A percentile compares a stretch with the other conserved stretches of the same genome.
These are phyloP conservation scores for Nyctalus aviator DNA, from an alignment of 2,797 vertebrate genomes.

Conservation along the genomic window DNA sequence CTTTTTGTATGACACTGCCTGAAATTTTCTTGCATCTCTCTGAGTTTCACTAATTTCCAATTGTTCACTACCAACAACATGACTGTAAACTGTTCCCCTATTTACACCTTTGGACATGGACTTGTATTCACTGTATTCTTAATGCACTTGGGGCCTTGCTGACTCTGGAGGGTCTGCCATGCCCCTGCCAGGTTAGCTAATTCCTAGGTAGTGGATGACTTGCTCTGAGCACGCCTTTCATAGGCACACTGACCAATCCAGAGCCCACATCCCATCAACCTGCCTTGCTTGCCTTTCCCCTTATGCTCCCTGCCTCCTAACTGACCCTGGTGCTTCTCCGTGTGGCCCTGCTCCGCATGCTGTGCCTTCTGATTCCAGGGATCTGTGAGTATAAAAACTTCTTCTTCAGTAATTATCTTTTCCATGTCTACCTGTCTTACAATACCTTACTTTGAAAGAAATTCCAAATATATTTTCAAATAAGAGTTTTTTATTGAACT, in stretches of 20 bases:
- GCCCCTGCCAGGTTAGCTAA: neutral
- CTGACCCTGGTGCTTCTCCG: fast-evolving
- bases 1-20: neutral
- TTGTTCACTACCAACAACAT: neutral
- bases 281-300: neutral
- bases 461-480: neutral
- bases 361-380: neutral
- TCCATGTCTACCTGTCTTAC: neutral
- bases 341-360: fast-evolving
- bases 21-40: neutral
- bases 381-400: neutral
- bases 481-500: slow-evolving; percentile 16
- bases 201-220: neutral
- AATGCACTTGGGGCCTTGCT: neutral
- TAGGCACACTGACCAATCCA: neutral
- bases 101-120: neutral
- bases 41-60: neutral
- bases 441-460: neutral
- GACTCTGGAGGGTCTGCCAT: neutral
- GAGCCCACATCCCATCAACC: neutral
- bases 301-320: neutral
- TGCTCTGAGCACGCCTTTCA: neutral
- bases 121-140: neutral
- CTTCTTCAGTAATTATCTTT: neutral
- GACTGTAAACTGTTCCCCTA: neutral